Evolutionary conservation across 2,113 vertebrate genomes (phyloP), one percentile per base, ranked within the genome.

Genomic region (Climacteris rufus): DNA sequence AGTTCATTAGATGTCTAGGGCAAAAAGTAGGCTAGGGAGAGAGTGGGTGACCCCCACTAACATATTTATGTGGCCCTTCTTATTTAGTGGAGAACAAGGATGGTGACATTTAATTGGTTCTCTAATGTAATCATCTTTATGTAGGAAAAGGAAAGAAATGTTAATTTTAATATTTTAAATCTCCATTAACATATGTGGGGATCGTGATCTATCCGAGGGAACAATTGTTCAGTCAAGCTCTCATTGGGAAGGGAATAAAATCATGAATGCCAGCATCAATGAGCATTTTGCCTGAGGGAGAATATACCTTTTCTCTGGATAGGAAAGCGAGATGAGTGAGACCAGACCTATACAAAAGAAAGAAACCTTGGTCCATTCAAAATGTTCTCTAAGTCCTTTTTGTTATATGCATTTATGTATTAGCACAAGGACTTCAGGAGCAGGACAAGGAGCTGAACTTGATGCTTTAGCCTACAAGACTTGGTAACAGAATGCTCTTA

Each of bases 161-260:
- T 30, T 56, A 79, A 47, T 57, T 82, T 54, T 25, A 71, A 21
- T 16, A 61, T 53, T 87, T 81, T 19, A 49, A 44, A 53, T 82
- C 11, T n/a, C 31, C 35, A n/a, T 61, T 60, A 77, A 40, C 9
- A 35, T 75, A 44, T 77, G 1, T 56, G 9, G 3, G 14, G 28
- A 86, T 24, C 0, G 0, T 54, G 17, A 45, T 63, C 19, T 49
- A 13, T 6, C 5, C 15, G 1, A 1, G 11, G 2, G 6, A 87
- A 11, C 0, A 5, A 28, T 14, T 60, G 6, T 42, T 77, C 33
- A 50, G 5, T 74, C 23, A 86, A 57, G 49, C 4, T 8, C 5
- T 54, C 24, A 24, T 0, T 76, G 25, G 14, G 54, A 76, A 69
- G 79, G 10, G 25, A 69, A 72, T 25, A 57, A 49, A 60, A 49